Conservation (phyloP, 2,888 invertebrate species). For the Microplitis deprimator region DNA sequence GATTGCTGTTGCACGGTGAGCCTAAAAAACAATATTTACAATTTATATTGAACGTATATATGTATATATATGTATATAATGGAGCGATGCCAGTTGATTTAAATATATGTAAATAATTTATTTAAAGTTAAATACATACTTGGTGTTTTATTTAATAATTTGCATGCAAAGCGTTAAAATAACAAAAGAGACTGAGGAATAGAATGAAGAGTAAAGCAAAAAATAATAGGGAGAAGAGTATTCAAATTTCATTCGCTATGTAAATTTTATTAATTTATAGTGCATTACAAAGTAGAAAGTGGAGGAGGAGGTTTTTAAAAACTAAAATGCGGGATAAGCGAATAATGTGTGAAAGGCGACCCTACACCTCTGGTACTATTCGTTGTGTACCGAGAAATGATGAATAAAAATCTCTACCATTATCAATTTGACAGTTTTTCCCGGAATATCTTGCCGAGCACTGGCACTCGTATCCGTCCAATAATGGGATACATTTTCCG, state of each 20-base stretch:
- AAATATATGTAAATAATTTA: neutral
- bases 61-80: no score
- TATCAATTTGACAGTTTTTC: conserved; percentile 89
- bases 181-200: neutral
- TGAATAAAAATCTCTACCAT: conserved; percentile 64
- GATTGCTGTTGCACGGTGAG: conserved; percentile 78
- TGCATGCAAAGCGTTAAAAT: neutral
- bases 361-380: neutral
- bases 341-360: neutral
- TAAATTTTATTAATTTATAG: conserved; percentile 13
- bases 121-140: neutral
- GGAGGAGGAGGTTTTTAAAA: neutral
- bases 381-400: neutral
- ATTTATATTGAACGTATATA: neutral
- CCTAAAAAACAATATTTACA: conserved; percentile 70
- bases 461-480: conserved; percentile 86
- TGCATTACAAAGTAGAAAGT: neutral
- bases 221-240: neutral
- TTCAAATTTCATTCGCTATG: conserved; percentile 8
- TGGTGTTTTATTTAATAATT: neutral
- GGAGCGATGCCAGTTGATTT: neutral
- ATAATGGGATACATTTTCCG: conserved; percentile 83
- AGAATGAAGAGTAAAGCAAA: neutral
- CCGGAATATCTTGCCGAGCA: conserved; percentile 89
- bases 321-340: neutral